Base-by-base conservation (phyloP, 2,113 vertebrate genomes). In the Python bivittatus region DNA sequence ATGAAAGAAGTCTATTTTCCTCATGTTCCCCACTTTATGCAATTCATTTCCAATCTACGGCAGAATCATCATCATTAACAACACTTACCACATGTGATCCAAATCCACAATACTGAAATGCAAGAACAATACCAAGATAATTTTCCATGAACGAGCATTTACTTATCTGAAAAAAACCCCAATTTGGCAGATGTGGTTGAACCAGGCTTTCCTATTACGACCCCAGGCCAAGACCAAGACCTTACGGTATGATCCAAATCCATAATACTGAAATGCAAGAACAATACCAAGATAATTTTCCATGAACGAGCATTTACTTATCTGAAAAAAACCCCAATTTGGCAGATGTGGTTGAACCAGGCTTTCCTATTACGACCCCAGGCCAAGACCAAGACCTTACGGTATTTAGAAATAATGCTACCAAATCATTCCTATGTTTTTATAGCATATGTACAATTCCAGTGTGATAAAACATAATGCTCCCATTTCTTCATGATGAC, bases 361-460 rank as follows among this genome's bases (percentile, higher is more conserved):
- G 89, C 83, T 38, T 88, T 88, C 92, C 23, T 84, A 91, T 91
- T 52, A 33, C 15, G 38, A 48, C 27, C 48, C n/a, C 38, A 92
- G 0, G 23, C 22, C 93, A 91, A 56, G 91, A 92, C 17, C 72
- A 92, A 23, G 9, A 94, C 44, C 89, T 91, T 42, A 90, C 91
- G 91, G 72, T 48, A 84, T 68, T 84, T 58, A 20, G 5, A 92
- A 91, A 33, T 92, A 94, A 93, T 42, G 90, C 9, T 64, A 88
- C 89, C 91, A 88, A 93, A 93, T 86, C 56, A 60, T 92, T 85
- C 90, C 91, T 90, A 60, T 9, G 6, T 52, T 11, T 52, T 61
- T n/a, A 79, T 93, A 87, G 60, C 88, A 86, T 94, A 90, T 61
- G 88, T 23, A 90, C 95, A 89, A 95, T 58, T 88, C 52, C 90